Conservation (phyloP, 2,113 vertebrate genomes). For the Trachemys scripta region DNA sequence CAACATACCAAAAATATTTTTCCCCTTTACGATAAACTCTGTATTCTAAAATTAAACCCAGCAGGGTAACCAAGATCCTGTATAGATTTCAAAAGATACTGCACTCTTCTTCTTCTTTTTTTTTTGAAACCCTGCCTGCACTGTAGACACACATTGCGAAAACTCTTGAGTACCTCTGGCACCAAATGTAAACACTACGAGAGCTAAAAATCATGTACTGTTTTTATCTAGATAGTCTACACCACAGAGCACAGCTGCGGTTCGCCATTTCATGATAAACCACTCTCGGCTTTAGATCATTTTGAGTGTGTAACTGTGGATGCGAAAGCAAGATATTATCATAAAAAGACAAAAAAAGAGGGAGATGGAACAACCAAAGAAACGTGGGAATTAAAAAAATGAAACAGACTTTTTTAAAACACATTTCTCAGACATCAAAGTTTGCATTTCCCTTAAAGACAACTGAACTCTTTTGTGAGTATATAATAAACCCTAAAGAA, state of each 20-base stretch:
- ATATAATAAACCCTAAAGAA: conserved; percentile 60
- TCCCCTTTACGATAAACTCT: conserved; percentile 15
- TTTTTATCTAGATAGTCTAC: conserved; percentile 44
- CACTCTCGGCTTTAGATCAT: conserved; percentile 46
- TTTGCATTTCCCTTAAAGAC: conserved; percentile 56
- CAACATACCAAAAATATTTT: background rate
- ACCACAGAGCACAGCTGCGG: background rate
- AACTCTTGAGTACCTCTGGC: conserved; percentile 58
- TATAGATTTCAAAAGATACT: conserved; percentile 31
- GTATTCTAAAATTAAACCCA: conserved; percentile 57
- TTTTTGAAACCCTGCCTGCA: conserved; percentile 9
- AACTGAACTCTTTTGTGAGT: conserved; percentile 57
- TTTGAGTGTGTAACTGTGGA: conserved; percentile 11
- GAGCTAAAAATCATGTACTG: conserved; percentile 24
- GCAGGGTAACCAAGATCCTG: conserved; percentile 26
- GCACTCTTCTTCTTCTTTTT: background rate
- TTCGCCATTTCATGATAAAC: conserved; percentile 43
- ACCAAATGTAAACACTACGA: conserved; percentile 54
- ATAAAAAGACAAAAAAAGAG: background rate
- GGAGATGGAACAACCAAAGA: conserved; percentile 5
- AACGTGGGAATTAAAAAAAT: background rate
- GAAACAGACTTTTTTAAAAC: background rate
- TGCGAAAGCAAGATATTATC: background rate
- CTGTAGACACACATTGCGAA: conserved; percentile 30
- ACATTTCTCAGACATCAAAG: conserved; percentile 43